Evolutionary conservation across 1,140 invertebrate genomes (phyloP), one percentile per base, ranked within the genome.

Genomic region (Latrodectus geometricus): DNA sequence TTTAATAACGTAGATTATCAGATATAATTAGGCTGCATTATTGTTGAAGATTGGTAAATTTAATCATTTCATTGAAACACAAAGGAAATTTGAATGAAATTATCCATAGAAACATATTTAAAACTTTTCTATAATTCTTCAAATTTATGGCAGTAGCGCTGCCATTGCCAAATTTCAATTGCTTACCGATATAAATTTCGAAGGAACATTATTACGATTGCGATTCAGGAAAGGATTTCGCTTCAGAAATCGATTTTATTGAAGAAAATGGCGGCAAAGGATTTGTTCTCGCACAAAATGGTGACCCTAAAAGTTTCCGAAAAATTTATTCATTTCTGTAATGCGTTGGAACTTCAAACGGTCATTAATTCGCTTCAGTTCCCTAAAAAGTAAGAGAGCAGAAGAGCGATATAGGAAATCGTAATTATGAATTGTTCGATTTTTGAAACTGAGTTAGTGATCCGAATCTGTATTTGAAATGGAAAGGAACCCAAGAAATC

Each of bases 401-500:
- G 54, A 61, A 17, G 11, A 14, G 54, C 8, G 11, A 61, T 61
- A 61, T 61, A 61, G 54, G 17, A 61, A 61, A 61, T 61, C 54
- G 54, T 61, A 61, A 61, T 61, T 61, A 61, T 61, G 17, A 61
- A 61, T 61, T 61, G 54, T 61, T 61, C 54, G 54, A 61, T 61
- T 61, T 61, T 61, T 14, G 54, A 61, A 61, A 17, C 11, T 11
- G 17, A 61, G 54, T 61, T 14, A 61, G 54, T 61, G 54, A 61
- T 61, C 17, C 54, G 17, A 61, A 61, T 14, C 17, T 61, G 11
- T 2, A 11, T 14, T 61, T 61, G 54, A 3, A 61, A 14, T 14
- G 54, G 17, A 61, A 61, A 61, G 11, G 54, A 61, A 35, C 1
- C 35, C 54, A 61, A 9, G 11, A 14, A 11, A 17, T 17, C 54